phyloP scores from a whole-genome alignment of 2,113 vertebrate genomes.

The Orientallactaga bullata region DNA sequence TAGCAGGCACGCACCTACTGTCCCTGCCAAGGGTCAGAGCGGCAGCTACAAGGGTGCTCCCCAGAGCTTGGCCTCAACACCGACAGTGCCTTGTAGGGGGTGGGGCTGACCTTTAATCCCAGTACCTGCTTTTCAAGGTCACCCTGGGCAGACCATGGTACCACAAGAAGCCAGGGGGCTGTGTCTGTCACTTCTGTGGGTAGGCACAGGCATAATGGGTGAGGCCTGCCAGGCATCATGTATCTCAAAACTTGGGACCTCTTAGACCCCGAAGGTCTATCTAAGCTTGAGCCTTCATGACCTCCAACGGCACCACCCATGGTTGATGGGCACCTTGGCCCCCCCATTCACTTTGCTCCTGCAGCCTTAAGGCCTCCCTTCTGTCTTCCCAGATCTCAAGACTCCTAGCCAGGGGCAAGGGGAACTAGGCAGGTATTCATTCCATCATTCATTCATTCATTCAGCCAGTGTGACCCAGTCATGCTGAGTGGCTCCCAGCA shows the following conservation, averaged over 20 bases:
- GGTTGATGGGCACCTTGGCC: background rate
- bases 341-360: background rate
- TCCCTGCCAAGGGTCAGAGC: background rate
- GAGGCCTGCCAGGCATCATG: background rate
- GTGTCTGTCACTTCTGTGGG: background rate
- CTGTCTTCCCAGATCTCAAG: background rate
- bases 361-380: too few relatives aligned
- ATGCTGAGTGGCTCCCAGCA: background rate
- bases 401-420: background rate
- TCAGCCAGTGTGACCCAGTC: background rate
- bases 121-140: fast-evolving
- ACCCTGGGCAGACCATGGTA: background rate
- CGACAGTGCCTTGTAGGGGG: background rate
- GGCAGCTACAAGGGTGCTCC: background rate
- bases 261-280: background rate
- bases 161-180: background rate
- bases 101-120: background rate
- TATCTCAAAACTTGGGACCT: background rate
- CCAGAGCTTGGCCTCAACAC: fast-evolving
- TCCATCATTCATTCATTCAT: fast-evolving
- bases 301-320: background rate
- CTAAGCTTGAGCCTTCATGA: background rate
- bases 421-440: background rate
- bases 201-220: background rate
- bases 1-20: background rate